phyloP scores from a whole-genome alignment of 2,797 vertebrate species.

The Girardinus metallicus region DNA sequence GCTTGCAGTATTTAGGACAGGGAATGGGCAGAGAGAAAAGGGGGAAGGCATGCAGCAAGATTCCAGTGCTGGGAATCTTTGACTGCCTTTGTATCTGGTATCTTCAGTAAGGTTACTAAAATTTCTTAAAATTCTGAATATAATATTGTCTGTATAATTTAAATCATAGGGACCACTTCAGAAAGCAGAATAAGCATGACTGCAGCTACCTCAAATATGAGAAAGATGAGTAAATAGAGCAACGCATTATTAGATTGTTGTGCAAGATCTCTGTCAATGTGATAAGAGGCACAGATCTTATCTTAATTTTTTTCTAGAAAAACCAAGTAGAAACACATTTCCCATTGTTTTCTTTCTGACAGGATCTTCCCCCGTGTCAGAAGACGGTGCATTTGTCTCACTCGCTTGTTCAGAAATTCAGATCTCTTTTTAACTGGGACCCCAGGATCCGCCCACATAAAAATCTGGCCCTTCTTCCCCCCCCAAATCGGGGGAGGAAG shows the following conservation, averaged over 20 bases:
- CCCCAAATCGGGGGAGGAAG: conserved; percentile 50
- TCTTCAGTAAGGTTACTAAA: too few relatives aligned
- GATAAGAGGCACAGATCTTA: conserved; percentile 8
- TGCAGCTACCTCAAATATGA: too few relatives aligned
- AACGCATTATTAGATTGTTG: background rate
- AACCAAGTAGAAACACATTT: conserved; percentile 41
- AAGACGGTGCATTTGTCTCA: conserved; percentile 56
- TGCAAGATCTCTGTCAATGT: background rate
- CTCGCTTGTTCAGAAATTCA: conserved; percentile 57
- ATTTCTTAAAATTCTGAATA: background rate
- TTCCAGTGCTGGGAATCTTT: background rate
- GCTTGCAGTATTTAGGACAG: background rate
- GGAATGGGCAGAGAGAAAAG: background rate
- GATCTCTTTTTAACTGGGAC: conserved; percentile 55
- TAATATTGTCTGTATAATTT: too few relatives aligned
- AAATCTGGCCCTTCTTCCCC: conserved; percentile 57
- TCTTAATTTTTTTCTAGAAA: background rate
- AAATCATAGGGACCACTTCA: background rate
- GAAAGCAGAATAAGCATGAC: background rate
- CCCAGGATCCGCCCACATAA: conserved; percentile 66
- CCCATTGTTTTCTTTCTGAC: conserved; percentile 57
- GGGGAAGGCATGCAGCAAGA: background rate
- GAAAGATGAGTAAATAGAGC: background rate
- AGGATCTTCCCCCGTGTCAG: conserved; percentile 67
- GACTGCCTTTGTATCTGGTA: background rate